Base-by-base conservation (phyloP, 2,797 vertebrate species). In the Tachyglossus aculeatus region DNA sequence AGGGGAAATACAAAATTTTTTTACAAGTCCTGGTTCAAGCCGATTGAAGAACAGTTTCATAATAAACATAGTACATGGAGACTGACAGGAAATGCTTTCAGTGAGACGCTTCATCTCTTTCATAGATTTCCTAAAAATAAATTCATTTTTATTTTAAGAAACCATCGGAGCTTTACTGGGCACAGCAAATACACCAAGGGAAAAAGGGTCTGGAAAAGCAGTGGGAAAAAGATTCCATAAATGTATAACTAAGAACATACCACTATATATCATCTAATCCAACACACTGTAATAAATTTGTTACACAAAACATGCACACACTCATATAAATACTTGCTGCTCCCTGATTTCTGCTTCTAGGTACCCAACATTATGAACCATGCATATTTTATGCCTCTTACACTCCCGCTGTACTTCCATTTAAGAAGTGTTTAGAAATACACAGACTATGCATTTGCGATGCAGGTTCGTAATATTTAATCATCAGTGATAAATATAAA, bases 131-230 rank as follows among this genome's bases (percentile, higher is more conserved):
- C 51, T 59, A 57, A 71, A 66, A 80, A 83, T 84, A 83, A 86
- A 87, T 89, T 89, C 82, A 87, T 90, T 89, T 85, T 78, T 77
- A 44, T 75, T 81, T 78, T 51, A 67, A 71, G 85, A 62, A 66
- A 79, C 70, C 21, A 12, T 16, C 60, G 68, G 56, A 47, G 43
- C 2, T 76, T 71, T 68, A 62, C 55, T 27, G 55, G 9, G 41
- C 15, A 50, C 44, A 72, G 36, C 19, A 37, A 47, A 65, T 40
- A 54, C 59, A 55, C 31, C 45, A 57, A 39, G 54, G 55, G 27
- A 60, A 48, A 64, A 51, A 69, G 10, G 48, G 67, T 59, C 70
- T 57, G 31, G 40, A 58, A 48, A 45, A 47, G 37, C 29, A 50
- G 64, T 24, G n/a, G 48, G 63, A 70, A 61, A 9, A 38, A 60